Base-by-base conservation (phyloP, 2,113 vertebrate genomes). In the Antechinus flavipes region DNA sequence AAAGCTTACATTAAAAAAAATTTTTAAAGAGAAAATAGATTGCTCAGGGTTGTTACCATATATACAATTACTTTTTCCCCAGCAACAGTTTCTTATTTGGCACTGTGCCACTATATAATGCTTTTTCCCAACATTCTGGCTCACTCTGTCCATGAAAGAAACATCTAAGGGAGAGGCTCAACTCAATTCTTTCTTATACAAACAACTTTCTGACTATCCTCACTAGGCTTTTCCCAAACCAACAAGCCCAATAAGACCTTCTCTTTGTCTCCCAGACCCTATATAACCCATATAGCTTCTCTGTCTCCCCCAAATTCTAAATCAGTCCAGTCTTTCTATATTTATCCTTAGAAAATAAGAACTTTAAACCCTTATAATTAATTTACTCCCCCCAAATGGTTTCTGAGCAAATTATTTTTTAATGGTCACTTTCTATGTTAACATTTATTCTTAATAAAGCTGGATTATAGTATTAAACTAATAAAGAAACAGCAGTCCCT, bases 371-470 rank as follows among this genome's bases (percentile, higher is more conserved):
- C 97, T 97, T 93, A 93, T 55, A 98, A 90, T 95, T 95, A 30
- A 94, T 94, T 95, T 95, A 47, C 47, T 1, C 5, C 90, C 5
- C 91, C 89, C 76, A 84, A 95, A 24, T 52, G 30, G 10, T 92
- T 95, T 24, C 54, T 93, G 91, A 61, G 84, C 54, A 95, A 95
- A 93, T 98, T 97, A 96, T 96, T 97, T 96, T 97, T 61, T 89
- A 93, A 95, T 9, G 95, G 96, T 98, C 94, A 97, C 97, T 96
- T 98, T 95, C n/a, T 42, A 54, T 91, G 92, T 95, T 91, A 54
- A 58, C 90, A 35, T 53, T 90, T 94, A 89, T 96, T 97, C 52
- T 93, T 96, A 94, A 96, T 90, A 97, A 94, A 96, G 96, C 2
- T 0, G 2, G 0, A 95, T 96, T 94, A 46, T 68, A 91, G 91